Evolutionary conservation across 1,140 invertebrate genomes (phyloP), one percentile per base, ranked within the genome.

Genomic region (Drosophila arawakana): DNA sequence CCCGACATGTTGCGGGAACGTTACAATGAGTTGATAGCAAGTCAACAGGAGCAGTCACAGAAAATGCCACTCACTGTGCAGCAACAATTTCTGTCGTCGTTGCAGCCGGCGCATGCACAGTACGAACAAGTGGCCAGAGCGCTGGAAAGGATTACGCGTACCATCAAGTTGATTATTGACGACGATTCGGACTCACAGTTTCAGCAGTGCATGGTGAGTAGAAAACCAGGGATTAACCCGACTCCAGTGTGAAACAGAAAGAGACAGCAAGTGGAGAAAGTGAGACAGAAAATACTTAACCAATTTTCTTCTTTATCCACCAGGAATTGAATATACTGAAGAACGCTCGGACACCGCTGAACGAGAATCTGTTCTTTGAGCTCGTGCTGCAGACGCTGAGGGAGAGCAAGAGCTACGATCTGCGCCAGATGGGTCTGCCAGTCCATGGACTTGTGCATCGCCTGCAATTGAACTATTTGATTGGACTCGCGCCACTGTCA

Each of bases 361-460:
- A 46, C 43, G 80, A 80, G 5, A 39, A 43, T 7, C 43, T 47
- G n/a, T 88, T 90, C 69, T 89, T 90, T 21, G 66, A 78, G 7
- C 10, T 81, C 4, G 37, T 89, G n/a, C 37, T 72, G 25, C 71
- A 90, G 15, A 69, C 66, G 7, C 11, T 89, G 7, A 44, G 52
- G 5, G 50, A 52, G 30, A 71, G 81, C 30, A 63, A 55, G 6
- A 69, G 50, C 46, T 81, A 69, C n/a, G 81, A 89, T 54, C 47
- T 81, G 1, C 71, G 78, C 0, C 65, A 73, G 46, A 85, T 90
- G 69, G 41, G 49, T 0, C 46, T 44, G 0, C 86, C 81, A 0
- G 25, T 90, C 3, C 21, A 49, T 6, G 37, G 1, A 0, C 57
- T 89, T 15, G 30, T 84, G 1, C 84, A 76, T 2, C 58, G 57